Evolutionary conservation across 2,113 vertebrate species (phyloP).

Genomic region (Myodes glareolus): DNA sequence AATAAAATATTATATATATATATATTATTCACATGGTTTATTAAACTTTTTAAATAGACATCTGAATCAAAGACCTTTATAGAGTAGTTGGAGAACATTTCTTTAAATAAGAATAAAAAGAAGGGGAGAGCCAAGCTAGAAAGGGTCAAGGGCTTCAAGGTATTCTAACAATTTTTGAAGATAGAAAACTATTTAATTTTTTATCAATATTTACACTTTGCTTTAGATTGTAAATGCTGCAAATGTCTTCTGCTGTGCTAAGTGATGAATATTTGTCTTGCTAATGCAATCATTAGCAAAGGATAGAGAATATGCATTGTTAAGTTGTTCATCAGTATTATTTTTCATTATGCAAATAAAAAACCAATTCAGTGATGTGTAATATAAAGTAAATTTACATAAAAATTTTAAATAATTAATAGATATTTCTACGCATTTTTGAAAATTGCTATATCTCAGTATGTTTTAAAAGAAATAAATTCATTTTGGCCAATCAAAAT

Average conservation of each 20-base stretch:
- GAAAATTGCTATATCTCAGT: neutral
- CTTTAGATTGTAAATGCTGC: constrained; percentile 1
- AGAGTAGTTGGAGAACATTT: neutral
- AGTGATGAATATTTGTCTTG: neutral
- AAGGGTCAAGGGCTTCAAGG: rapidly evolving
- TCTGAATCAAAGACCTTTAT: neutral
- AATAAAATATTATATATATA: neutral
- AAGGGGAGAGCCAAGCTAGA: neutral
- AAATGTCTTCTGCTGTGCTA: neutral
- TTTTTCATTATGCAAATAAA: constrained; percentile 12
- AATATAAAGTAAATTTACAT: neutral
- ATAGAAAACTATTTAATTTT: neutral
- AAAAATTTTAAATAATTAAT: constrained; percentile 10
- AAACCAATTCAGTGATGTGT: neutral
- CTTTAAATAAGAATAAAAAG: neutral
- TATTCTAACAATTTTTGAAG: neutral
- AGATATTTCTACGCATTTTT: neutral
- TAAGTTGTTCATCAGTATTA: constrained; percentile 39
- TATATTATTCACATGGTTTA: neutral
- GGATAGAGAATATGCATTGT: neutral
- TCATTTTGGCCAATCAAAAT: neutral
- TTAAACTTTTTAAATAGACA: neutral
- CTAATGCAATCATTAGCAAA: neutral
- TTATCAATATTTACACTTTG: neutral
- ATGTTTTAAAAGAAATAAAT: neutral